phyloP scores from a whole-genome alignment of 2,888 invertebrate genomes.

The Zootermopsis nevadensis region DNA sequence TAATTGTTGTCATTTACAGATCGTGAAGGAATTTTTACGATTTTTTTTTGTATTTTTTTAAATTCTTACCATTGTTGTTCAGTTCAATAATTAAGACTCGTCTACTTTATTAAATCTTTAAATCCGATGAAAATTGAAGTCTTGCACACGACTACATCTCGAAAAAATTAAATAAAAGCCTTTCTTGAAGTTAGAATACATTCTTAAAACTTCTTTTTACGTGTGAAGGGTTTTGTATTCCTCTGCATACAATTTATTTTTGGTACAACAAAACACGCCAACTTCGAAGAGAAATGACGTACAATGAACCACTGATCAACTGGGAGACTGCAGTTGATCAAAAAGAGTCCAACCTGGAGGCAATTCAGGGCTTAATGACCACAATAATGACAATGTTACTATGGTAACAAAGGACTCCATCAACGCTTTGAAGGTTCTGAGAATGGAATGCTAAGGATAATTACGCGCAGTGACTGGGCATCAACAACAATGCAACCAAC shows the following conservation, averaged over 20 bases:
- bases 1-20: too few species aligned
- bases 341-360: background rate
- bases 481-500: background rate
- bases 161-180: too few species aligned
- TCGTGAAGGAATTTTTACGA: too few species aligned
- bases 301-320: constrained; percentile 12
- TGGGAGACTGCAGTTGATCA: background rate
- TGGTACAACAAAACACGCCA: background rate
- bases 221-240: too few species aligned
- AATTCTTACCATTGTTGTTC: too few species aligned
- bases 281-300: background rate
- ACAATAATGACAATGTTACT: constrained; percentile 12
- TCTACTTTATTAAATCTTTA: too few species aligned
- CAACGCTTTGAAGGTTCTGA: background rate
- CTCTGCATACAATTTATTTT: background rate
- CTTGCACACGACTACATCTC: too few species aligned
- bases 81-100: too few species aligned
- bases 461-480: constrained; percentile 10
- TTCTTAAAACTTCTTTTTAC: too few species aligned
- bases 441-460: background rate
- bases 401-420: constrained; percentile 23
- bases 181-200: too few species aligned
- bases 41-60: too few species aligned
- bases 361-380: background rate
- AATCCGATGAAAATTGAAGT: too few species aligned